Evolutionary conservation across 2,113 vertebrate species (phyloP).

Genomic region (Myotis yumanensis): DNA sequence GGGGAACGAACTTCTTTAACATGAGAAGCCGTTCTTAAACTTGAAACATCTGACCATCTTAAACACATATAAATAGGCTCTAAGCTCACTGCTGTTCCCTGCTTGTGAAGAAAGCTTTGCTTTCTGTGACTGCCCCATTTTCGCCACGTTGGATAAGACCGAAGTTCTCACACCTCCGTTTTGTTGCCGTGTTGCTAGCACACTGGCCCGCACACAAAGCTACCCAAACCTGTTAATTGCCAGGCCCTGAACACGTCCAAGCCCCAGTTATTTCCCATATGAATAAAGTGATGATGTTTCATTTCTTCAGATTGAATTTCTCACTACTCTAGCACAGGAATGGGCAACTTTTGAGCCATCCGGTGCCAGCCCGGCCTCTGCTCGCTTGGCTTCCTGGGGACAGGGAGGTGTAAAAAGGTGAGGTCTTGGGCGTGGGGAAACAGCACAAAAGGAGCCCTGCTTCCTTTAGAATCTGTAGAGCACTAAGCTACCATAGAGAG

Average conservation of each 20-base stretch:
- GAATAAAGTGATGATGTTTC: constrained; percentile 34
- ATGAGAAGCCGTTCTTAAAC: constrained; percentile 7
- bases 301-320: constrained; percentile 3
- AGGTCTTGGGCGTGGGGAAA: not conserved
- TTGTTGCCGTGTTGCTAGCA: constrained; percentile 45
- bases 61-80: not conserved
- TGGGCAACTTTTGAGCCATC: not conserved
- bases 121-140: not conserved
- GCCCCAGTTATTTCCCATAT: not conserved
- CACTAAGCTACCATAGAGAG: not conserved
- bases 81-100: not conserved
- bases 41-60: constrained; percentile 17
- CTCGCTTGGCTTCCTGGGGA: not conserved
- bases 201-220: not conserved
- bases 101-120: not conserved
- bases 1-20: constrained; percentile 18
- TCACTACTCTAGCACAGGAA: not conserved
- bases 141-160: not conserved
- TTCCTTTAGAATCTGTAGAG: not conserved
- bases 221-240: constrained; percentile 24
- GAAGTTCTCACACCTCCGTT: constrained; percentile 35
- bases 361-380: not conserved
- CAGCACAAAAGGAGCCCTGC: not conserved
- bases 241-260: not conserved
- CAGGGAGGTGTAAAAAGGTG: not conserved